Base-by-base conservation (phyloP, 2,797 vertebrate genomes). In the Neopelma chrysocephalum region DNA sequence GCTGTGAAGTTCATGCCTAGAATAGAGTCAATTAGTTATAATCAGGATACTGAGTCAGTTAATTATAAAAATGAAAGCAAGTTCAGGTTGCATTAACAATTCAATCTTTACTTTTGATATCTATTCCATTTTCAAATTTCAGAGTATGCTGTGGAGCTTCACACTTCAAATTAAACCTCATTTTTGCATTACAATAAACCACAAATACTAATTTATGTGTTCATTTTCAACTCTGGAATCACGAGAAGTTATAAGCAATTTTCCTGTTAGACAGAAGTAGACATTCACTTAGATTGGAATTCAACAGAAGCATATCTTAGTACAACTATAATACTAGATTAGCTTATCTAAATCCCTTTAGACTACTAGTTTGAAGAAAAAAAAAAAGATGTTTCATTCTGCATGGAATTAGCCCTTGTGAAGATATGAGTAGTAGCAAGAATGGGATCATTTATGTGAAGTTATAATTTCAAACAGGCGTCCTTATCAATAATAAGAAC, bases 381-480 rank as follows among this genome's bases (percentile, higher is more conserved):
- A 20, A 9, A 21, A 23, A 14, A 26, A 3, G 3, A 10, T 6
- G 19, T 20, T 56, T 82, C 2, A 42, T 45, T 75, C 38, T 48
- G 8, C 25, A 38, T 6, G 54, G 43, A 81, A 77, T 57, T 43
- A 83, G 15, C 5, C 45, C 8, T 14, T 9, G 1, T 10, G 3
- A 27, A 76, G 38, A 22, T 47, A 40, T 0, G 9, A 86, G 11
- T 17, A 60, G 50, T 4, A 40, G 14, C 6, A 87, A 61, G 11
- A 71, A 89, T 5, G 3, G 15, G 20, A 58, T 27, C 0, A 1
- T 10, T 58, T 65, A n/a, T 1, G 1, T 0, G 43, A 20, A 81
- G 13, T 45, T 40, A 32, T 25, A 32, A 40, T 58, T 78, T 75
- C 26, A 57, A 12, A 38, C 20, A 31, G 32, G 4, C 16, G n/a